Base-by-base conservation (phyloP, 1,140 invertebrate genomes). In the Dendroctonus ponderosae region DNA sequence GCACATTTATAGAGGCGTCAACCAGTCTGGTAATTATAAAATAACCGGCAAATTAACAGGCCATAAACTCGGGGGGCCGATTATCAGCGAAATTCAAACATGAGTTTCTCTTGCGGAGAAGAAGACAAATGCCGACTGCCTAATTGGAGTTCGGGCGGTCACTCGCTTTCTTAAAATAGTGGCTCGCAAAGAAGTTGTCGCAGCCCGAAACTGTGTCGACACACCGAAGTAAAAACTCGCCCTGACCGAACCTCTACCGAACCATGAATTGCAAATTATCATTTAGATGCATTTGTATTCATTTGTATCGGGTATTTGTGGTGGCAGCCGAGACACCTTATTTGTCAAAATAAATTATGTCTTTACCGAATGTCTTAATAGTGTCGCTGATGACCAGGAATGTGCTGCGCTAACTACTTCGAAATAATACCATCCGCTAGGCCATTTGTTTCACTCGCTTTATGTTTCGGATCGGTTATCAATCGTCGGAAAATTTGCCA, bases 291-390 rank as follows among this genome's bases (percentile, higher is more conserved):
- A 50, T 50, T 50, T 50, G 12, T 50, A 50, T 50, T 50, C 48
- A 12, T 50, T 50, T 50, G 7, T 50, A 50, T 50, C 12, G 48
- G 48, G 48, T 12, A 50, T 50, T 50, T 50, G 48, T 50, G 26
- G 48, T 50, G 48, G 7, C 48, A 12, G 26, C 7, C 48, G 48
- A 11, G 48, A 50, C 48, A 50, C 48, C 48, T 12, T 50, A 50
- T 50, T 50, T 50, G 48, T 50, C 48, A 50, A 50, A 50, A 50
- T 50, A 50, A 50, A 50, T 50, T 50, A 50, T 26, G 7, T 50
- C 12, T 12, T 7, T 7, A 50, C 26, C 48, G 8, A 50, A 50
- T 12, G 48, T 50, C 48, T 50, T 50, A 50, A 50, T 50, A 50
- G 26, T 26, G 26, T 26, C 26, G 26, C 26, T 26, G 26, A 26